A percentile compares a stretch with the other conserved stretches of the same genome.
phyloP scores from a whole-genome alignment of 1,140 invertebrate genomes.

The Trinorchestia longiramus region DNA sequence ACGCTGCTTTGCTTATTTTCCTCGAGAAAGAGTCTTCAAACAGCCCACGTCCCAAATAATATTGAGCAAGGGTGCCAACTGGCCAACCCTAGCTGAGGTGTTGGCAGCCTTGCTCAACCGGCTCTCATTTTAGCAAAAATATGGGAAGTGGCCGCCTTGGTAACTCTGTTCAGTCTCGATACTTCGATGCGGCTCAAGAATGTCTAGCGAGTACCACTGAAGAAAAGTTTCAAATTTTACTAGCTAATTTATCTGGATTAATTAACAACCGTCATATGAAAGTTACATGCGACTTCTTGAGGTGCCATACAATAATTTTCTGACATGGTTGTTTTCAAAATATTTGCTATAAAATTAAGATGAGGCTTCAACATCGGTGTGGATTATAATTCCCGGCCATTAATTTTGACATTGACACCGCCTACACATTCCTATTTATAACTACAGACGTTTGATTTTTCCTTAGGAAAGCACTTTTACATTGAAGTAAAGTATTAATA shows the following conservation, averaged over 20 bases:
- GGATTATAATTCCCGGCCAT: not conserved
- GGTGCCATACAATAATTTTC: not conserved
- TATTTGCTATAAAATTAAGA: not conserved
- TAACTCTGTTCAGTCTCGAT: not conserved
- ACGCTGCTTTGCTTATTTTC: constrained; percentile 50
- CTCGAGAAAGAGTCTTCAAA: not conserved
- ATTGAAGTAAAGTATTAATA: no score
- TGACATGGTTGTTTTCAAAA: not conserved
- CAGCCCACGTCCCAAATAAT: constrained; percentile 32
- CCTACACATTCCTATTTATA: no score
- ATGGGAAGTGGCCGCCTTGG: not conserved
- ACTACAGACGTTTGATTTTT: no score
- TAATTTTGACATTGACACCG: no score
- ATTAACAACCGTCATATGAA: not conserved
- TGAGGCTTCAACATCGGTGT: not conserved
- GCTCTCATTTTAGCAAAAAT: constrained; percentile 14
- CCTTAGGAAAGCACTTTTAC: no score
- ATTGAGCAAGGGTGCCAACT: constrained; percentile 38
- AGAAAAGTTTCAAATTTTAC: not conserved
- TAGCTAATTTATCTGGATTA: no score
- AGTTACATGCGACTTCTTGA: not conserved
- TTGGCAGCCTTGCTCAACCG: constrained; percentile 43
- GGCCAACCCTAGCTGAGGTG: not conserved
- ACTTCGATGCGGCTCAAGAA: not conserved
- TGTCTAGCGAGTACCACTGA: not conserved